Evolutionary conservation across 2,888 invertebrate species (phyloP).

Genomic region (Nemotelus nigrinus): DNA sequence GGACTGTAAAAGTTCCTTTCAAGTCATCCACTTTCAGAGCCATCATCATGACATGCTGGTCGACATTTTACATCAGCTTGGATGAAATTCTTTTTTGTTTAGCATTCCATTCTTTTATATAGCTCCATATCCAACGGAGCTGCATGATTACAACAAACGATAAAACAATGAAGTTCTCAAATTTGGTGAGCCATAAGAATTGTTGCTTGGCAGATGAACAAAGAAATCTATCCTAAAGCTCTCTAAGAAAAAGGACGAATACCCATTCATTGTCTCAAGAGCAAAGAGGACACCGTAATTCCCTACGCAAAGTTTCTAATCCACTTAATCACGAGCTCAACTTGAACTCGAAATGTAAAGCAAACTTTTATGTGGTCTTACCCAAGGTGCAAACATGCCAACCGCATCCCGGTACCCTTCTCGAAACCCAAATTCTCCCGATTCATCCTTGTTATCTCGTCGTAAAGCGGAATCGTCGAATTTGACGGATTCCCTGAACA

Average conservation of each 20-base stretch:
- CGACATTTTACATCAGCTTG: background rate
- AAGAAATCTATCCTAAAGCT: background rate
- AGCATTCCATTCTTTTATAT: background rate
- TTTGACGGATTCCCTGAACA: slow-evolving; percentile 10
- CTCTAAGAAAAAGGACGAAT: slow-evolving; percentile 13
- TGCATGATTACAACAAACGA: background rate
- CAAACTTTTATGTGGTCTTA: slow-evolving; percentile 36
- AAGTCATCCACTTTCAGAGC: background rate
- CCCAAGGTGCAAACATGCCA: slow-evolving; percentile 30
- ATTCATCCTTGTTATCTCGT: slow-evolving; percentile 30
- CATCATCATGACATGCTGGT: background rate
- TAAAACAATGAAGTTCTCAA: slow-evolving; percentile 11
- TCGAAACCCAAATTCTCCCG: slow-evolving; percentile 16
- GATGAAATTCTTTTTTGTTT: background rate
- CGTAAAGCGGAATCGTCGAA: background rate
- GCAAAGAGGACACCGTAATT: background rate
- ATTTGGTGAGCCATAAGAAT: background rate
- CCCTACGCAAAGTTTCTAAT: slow-evolving; percentile 24
- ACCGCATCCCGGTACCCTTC: background rate
- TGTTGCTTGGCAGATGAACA: background rate
- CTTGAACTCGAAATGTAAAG: slow-evolving; percentile 4
- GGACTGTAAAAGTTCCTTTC: slow-evolving; percentile 1
- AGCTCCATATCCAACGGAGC: background rate
- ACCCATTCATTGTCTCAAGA: background rate
- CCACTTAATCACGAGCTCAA: slow-evolving; percentile 41